phyloP scores from a whole-genome alignment of 2,888 invertebrate genomes.

The Pseudococcus viburni region DNA sequence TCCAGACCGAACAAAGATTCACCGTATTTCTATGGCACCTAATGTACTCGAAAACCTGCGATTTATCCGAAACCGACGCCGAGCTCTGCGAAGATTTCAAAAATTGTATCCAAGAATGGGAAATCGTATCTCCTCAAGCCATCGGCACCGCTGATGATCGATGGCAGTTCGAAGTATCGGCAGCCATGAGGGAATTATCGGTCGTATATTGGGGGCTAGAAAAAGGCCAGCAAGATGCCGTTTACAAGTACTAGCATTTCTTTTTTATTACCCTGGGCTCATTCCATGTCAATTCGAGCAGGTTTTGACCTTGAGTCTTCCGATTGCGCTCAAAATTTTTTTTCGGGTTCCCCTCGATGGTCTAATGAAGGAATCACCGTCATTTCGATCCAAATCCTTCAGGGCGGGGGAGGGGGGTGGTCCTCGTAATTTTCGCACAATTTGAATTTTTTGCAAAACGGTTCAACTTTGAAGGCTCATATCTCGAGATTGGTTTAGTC shows the following conservation, averaged over 20 bases:
- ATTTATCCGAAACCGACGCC: slow-evolving; percentile 72
- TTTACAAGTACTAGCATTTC: slow-evolving; percentile 63
- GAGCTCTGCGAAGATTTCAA: slow-evolving; percentile 72
- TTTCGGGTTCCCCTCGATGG: too few species aligned
- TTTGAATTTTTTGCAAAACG: too few species aligned
- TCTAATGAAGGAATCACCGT: too few species aligned
- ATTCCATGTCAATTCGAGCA: too few species aligned
- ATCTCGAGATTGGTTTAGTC: too few species aligned
- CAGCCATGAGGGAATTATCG: slow-evolving; percentile 67
- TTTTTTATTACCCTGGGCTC: background rate
- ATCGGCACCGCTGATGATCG: slow-evolving; percentile 70
- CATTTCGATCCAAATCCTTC: too few species aligned
- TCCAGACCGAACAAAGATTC: slow-evolving; percentile 73
- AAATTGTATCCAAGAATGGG: slow-evolving; percentile 72
- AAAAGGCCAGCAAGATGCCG: slow-evolving; percentile 62
- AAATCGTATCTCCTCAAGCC: slow-evolving; percentile 70
- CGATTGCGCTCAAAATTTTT: too few species aligned
- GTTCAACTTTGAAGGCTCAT: too few species aligned
- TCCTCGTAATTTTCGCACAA: too few species aligned
- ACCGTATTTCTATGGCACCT: slow-evolving; percentile 73
- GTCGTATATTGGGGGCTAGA: slow-evolving; percentile 66
- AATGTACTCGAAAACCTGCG: slow-evolving; percentile 70
- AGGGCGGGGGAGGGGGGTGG: too few species aligned
- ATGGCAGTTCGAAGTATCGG: slow-evolving; percentile 71
- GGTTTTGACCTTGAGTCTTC: too few species aligned